Base-by-base conservation (phyloP, 2,797 vertebrate genomes). In the Pangasius djambal region DNA sequence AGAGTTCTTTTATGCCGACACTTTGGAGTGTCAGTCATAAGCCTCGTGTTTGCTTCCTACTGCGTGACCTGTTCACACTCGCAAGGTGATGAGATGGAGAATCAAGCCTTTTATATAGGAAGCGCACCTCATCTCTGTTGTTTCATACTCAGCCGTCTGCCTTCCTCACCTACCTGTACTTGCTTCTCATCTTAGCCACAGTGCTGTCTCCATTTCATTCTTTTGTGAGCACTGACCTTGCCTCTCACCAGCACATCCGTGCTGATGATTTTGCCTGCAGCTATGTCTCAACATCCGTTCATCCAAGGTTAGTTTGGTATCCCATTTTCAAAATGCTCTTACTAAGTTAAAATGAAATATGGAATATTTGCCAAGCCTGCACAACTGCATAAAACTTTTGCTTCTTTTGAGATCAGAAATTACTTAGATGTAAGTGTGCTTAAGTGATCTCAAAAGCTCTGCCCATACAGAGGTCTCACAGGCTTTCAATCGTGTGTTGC, bases 11-110 rank as follows among this genome's bases (percentile, higher is more conserved):
- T 70, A n/a, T 55, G 16, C 63, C 63, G 20, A 65, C 5, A 20
- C 72, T 89, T 89, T 90, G 84, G 83, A 87, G 90, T 88, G 89
- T 91, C 88, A 90, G 89, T 91, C 88, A 87, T 69, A 72, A 61
- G 74, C 50, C 81, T 65, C 25, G 34, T 57, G 57, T 88, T 61
- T 59, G 86, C 86, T 83, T 34, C 79, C 85, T 86, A 57, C 81
- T 77, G 63, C 61, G 59, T 88, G 91, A 85, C 89, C 91, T 72
- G 88, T 85, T 90, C 81, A 44, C 59, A 34, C 87, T 90, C 31
- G 15, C 67, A 65, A 88, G 87, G 89, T 82, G 90, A 90, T 85
- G 90, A 92, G 89, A 88, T 86, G 70, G 84, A 89, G 84, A 90
- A 90, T 90, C 87, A 34, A 86, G 40, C 48, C 84, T 90, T 91